A percentile compares a stretch with the other conserved stretches of the same genome.
Conservation (phyloP, 1,140 invertebrate genomes). For the Drosophila ogumai region DNA sequence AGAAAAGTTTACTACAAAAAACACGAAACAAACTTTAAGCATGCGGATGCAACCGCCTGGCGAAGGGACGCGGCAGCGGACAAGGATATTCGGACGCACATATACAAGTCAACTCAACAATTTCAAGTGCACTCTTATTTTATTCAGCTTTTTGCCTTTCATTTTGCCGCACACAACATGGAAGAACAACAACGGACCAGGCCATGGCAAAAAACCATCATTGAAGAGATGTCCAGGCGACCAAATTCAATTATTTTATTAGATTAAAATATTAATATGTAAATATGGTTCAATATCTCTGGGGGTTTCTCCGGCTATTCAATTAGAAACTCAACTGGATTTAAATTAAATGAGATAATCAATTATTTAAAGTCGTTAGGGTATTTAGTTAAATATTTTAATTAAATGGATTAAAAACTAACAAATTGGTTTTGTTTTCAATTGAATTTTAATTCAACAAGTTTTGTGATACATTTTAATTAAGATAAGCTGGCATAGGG, state of each 20-base stretch:
- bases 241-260: constrained; percentile 26
- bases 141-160: constrained; percentile 37
- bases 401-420: neutral
- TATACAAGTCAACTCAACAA: constrained; percentile 58
- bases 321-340: neutral
- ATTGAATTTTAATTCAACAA: too few species aligned
- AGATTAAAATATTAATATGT: constrained; percentile 19
- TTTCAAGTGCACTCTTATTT: constrained; percentile 79
- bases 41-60: constrained; percentile 36
- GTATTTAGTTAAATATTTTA: neutral
- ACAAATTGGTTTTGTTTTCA: neutral
- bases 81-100: constrained; percentile 29
- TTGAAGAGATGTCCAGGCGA: constrained; percentile 7
- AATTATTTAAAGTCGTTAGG: neutral
- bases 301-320: neutral
- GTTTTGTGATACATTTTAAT: neutral
- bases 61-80: neutral
- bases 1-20: constrained; percentile 16
- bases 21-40: constrained; percentile 43
- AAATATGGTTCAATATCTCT: constrained; percentile 7
- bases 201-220: constrained; percentile 31
- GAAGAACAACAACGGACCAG: constrained; percentile 12
- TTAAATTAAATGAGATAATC: too few species aligned
- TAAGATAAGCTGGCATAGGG: too few species aligned
- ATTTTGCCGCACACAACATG: constrained; percentile 39